A percentile compares a stretch with the other conserved stretches of the same genome.
Conservation (phyloP, 2,797 vertebrate genomes). For the Sebastes oblongus region DNA sequence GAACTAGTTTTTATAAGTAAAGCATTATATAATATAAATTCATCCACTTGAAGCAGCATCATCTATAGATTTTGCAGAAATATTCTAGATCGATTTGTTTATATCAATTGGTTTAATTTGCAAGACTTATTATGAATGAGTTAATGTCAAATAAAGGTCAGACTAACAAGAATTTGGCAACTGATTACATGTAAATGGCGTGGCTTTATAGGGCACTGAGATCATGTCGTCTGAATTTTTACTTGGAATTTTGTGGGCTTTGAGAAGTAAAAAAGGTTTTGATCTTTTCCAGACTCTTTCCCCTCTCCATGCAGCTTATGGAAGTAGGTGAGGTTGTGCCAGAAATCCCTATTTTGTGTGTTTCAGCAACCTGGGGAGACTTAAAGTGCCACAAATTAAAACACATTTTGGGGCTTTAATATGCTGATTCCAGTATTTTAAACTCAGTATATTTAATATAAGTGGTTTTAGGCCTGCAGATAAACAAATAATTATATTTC, state of each 20-base stretch:
- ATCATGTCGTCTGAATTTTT: not conserved
- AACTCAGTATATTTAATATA: not conserved
- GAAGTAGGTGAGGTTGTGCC: not conserved
- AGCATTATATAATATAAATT: not conserved
- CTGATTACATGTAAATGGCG: not conserved
- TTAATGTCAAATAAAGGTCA: not conserved
- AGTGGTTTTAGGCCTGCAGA: not conserved
- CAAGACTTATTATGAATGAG: not conserved
- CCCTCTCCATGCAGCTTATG: not conserved
- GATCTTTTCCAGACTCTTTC: not conserved
- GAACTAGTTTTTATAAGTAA: not conserved
- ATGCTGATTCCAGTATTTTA: not conserved
- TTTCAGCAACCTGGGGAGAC: not conserved
- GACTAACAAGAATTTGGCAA: not conserved
- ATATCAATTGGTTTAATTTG: not conserved
- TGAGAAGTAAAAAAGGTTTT: not conserved
- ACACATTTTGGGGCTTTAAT: not conserved
- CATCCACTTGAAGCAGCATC: not conserved
- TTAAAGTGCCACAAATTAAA: not conserved
- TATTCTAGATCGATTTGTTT: not conserved
- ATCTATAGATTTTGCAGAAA: not conserved
- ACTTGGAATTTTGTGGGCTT: not conserved
- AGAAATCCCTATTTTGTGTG: not conserved
- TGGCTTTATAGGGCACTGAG: not conserved
- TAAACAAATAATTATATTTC: not conserved